Conservation (phyloP, 2,113 vertebrate species). For the Tachysurus fulvidraco region DNA sequence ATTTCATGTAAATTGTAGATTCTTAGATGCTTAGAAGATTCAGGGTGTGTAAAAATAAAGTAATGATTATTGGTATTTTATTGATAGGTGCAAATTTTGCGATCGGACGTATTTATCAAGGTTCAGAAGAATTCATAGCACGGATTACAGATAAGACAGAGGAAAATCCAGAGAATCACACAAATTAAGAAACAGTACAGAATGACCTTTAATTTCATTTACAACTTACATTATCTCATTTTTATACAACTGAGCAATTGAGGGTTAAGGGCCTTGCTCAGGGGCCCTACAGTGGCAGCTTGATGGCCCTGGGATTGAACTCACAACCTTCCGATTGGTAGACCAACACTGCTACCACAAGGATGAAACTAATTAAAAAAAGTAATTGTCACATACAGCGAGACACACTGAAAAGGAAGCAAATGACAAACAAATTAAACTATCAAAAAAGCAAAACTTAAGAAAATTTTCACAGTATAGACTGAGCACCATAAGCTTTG, state of each 20-base stretch:
- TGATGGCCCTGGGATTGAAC: too few relatives aligned
- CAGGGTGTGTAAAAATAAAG: background rate
- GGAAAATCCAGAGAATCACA: background rate
- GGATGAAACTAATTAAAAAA: background rate
- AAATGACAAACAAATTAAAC: background rate
- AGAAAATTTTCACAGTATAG: background rate
- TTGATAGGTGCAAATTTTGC: background rate
- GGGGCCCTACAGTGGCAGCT: too few relatives aligned
- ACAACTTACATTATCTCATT: too few relatives aligned
- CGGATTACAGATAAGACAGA: background rate
- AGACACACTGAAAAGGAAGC: background rate
- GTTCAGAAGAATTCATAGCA: background rate
- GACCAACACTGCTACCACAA: background rate
- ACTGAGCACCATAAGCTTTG: background rate
- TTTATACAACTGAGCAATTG: too few relatives aligned
- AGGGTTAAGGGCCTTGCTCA: too few relatives aligned
- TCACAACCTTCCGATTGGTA: too few relatives aligned
- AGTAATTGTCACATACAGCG: background rate
- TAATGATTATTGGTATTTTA: background rate
- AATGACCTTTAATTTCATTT: background rate
- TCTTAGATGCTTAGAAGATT: background rate
- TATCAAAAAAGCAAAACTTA: background rate
- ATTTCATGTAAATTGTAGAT: background rate
- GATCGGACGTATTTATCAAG: background rate
- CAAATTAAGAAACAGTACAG: background rate